Evolutionary conservation across 1,140 invertebrate genomes (phyloP).

Genomic region (Teleopsis dalmanni): DNA sequence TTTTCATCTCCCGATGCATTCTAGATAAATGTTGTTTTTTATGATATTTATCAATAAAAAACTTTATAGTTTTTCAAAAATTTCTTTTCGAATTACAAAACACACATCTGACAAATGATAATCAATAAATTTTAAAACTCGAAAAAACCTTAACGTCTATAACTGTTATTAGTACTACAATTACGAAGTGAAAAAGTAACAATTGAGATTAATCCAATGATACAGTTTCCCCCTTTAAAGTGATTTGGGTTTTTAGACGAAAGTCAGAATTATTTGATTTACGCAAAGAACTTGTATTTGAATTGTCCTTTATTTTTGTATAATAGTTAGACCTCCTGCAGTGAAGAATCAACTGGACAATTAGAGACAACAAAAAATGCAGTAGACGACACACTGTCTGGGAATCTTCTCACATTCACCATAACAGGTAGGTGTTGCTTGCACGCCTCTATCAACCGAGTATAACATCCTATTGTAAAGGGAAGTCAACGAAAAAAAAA

Average conservation of each 20-base stretch:
- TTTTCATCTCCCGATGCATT: no score
- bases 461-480: slow-evolving; percentile 24
- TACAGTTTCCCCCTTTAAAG: background rate
- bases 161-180: slow-evolving; percentile 8
- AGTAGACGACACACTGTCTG: slow-evolving; percentile 32
- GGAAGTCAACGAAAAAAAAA: slow-evolving; percentile 2
- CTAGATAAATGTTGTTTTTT: no score
- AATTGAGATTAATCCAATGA: background rate
- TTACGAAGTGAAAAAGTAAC: background rate
- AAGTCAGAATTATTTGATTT: background rate
- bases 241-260: background rate
- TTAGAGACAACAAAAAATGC: background rate
- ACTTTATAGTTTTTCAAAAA: no score
- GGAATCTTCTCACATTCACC: slow-evolving; percentile 31
- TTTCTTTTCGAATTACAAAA: no score
- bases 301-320: no score
- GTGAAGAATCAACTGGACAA: slow-evolving; percentile 7
- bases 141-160: no score
- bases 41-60: no score
- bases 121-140: no score
- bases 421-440: slow-evolving; percentile 23
- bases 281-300: background rate
- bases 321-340: background rate
- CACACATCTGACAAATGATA: no score
- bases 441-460: slow-evolving; percentile 42